Base-by-base conservation (phyloP, 2,113 vertebrate species). In the Amphilophus citrinellus region DNA sequence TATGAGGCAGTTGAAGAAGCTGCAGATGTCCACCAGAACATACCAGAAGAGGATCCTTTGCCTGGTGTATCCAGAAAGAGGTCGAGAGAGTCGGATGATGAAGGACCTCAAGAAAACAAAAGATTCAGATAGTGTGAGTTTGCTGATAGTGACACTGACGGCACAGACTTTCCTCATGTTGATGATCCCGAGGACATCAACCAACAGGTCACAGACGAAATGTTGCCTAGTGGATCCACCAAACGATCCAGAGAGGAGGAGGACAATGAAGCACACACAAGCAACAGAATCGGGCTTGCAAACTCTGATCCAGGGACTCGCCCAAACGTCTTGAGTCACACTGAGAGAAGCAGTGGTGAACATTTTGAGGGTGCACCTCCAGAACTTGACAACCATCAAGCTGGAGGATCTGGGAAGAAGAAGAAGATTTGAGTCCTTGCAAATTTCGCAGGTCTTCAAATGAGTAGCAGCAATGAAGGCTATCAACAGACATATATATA, bases 231-330 rank as follows among this genome's bases (percentile, higher is more conserved):
- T 65, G 20, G 62, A 65, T 22, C 35, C 20, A 65, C 0, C 0
- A 0, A 63, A 65, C 39, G 1, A 1, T 0, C 62, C 42, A 44
- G 62, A 0, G 22, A 42, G 0, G 62, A 42, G 39, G 35, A 65
- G 39, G 0, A 0, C 4, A 3, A 65, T 42, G 20, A 65, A 65
- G 2, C 14, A 11, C 0, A 2, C 39, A 42, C 22, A 0, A 22
- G 10, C 35, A 22, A 65, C 39, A 39, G 39, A 15, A 15, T n/a
- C 20, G 42, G 13, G 37, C 1, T 66, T 66, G 62, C n/a, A 44
- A 66, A 42, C 62, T 42, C 37, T 66, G 30, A 32, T 32, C 30
- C 30, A 32, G 30, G 3, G 30, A 32, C 30, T 5, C 3, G 5
- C 30, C 4, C 30, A 47, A 68, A 68, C 27, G 27, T 27, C 27